Conservation (phyloP, 2,797 vertebrate species). For the Percopsis omiscomaycus region DNA sequence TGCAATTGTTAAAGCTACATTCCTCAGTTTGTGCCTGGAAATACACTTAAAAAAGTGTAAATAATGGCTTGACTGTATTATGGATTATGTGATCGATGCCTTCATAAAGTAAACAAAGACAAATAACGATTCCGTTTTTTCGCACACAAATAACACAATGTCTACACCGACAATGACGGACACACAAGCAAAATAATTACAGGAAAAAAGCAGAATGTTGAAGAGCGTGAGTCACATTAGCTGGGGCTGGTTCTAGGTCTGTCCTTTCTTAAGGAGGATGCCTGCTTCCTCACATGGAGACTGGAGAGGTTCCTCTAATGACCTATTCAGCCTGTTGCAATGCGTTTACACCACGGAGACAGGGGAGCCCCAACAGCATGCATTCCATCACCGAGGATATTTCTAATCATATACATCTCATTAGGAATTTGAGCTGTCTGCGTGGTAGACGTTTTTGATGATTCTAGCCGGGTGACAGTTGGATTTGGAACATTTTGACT, state of each 20-base stretch:
- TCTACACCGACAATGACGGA: constrained; percentile 20
- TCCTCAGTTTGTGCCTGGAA: no score
- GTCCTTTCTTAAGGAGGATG: no score
- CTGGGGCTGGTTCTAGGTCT: constrained; percentile 8
- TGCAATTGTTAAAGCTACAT: no score
- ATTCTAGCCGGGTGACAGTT: constrained; percentile 25
- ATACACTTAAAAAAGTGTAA: no score
- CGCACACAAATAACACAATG: constrained; percentile 18
- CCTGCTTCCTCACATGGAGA: constrained; percentile 14
- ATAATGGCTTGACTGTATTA: no score
- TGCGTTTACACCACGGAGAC: constrained; percentile 45
- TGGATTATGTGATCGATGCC: constrained; percentile 1
- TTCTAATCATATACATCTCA: constrained; percentile 37
- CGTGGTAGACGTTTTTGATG: constrained; percentile 39
- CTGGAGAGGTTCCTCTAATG: constrained; percentile 39
- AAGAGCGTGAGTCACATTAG: neutral
- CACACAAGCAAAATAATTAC: constrained; percentile 37
- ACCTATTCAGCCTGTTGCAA: constrained; percentile 51
- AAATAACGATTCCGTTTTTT: constrained; percentile 5
- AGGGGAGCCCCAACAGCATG: constrained; percentile 40
- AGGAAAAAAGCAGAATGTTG: no score
- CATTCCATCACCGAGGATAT: constrained; percentile 49
- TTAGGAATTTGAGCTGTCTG: constrained; percentile 37
- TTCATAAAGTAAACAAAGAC: constrained; percentile 1
- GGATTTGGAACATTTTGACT: constrained; percentile 8